These are phyloP conservation scores for Battus philenor DNA, from an alignment of 1,140 invertebrate genomes.

Conservation along the genomic window DNA sequence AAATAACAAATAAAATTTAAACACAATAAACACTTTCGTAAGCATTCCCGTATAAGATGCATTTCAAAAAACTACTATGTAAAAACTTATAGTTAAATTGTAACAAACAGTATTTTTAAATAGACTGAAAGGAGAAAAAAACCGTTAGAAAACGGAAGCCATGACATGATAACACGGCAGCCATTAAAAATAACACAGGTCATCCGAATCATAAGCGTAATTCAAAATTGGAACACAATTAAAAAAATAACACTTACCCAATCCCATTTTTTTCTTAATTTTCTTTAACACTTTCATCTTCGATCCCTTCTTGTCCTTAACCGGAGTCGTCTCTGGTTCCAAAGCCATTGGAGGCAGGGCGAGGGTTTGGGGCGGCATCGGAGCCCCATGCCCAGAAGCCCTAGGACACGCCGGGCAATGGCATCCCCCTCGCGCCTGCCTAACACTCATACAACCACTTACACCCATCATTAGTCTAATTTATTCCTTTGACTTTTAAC, in stretches of 20 bases:
- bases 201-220: too few relatives aligned
- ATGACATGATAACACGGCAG: too few relatives aligned
- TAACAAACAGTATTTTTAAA: too few relatives aligned
- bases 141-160: too few relatives aligned
- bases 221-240: too few relatives aligned
- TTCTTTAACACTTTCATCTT: slow-evolving; percentile 75
- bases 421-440: slow-evolving; percentile 56
- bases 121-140: too few relatives aligned
- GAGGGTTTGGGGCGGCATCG: slow-evolving; percentile 55
- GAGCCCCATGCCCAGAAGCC: slow-evolving; percentile 49
- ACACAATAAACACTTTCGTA: too few relatives aligned
- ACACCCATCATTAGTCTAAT: slow-evolving; percentile 64
- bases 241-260: slow-evolving; percentile 44
- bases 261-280: slow-evolving; percentile 72
- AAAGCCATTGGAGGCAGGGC: slow-evolving; percentile 63
- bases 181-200: too few relatives aligned
- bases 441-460: slow-evolving; percentile 61
- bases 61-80: too few relatives aligned
- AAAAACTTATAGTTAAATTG: too few relatives aligned
- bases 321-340: slow-evolving; percentile 59
- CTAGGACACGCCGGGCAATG: slow-evolving; percentile 67
- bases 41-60: too few relatives aligned
- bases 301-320: slow-evolving; percentile 66
- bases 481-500: slow-evolving; percentile 22
- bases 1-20: too few relatives aligned